phyloP scores from a whole-genome alignment of 1,140 invertebrate species.

The Arion vulgaris region DNA sequence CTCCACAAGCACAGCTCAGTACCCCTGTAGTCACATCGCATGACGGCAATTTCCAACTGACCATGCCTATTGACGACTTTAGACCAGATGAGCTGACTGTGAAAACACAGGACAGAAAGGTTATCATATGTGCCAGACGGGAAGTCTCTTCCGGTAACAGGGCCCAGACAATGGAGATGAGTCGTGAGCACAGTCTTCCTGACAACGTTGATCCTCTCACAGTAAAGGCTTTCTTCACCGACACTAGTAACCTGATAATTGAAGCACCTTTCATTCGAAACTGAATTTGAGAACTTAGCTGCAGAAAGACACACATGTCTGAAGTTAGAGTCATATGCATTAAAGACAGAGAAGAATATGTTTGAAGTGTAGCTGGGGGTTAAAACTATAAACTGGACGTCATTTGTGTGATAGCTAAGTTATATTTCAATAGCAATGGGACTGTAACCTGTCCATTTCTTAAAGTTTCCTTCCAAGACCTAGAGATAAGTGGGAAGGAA shows the following conservation, averaged over 20 bases:
- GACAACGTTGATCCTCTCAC: slow-evolving; percentile 69
- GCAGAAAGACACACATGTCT: too few species aligned
- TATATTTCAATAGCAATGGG: too few species aligned
- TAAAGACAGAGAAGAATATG: too few species aligned
- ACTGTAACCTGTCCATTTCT: too few species aligned
- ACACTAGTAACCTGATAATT: slow-evolving; percentile 66
- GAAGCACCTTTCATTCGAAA: slow-evolving; percentile 62
- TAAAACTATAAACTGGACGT: too few species aligned
- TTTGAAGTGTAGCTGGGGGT: too few species aligned
- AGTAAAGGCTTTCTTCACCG: slow-evolving; percentile 70
- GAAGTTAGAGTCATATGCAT: too few species aligned
- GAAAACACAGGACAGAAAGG: slow-evolving; percentile 66
- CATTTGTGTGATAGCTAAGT: too few species aligned
- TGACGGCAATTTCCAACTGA: slow-evolving; percentile 64
- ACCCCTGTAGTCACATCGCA: slow-evolving; percentile 47
- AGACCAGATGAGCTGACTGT: slow-evolving; percentile 69
- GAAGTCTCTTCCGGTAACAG: slow-evolving; percentile 64
- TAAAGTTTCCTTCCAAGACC: too few species aligned
- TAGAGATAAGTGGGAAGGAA: too few species aligned
- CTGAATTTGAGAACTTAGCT: background rate
- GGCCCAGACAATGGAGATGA: slow-evolving; percentile 68
- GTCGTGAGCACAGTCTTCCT: slow-evolving; percentile 67
- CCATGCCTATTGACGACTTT: slow-evolving; percentile 68
- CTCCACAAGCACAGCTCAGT: slow-evolving; percentile 21
- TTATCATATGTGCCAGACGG: slow-evolving; percentile 64